phyloP scores from a whole-genome alignment of 2,888 invertebrate species.

The Mycogona germanica region DNA sequence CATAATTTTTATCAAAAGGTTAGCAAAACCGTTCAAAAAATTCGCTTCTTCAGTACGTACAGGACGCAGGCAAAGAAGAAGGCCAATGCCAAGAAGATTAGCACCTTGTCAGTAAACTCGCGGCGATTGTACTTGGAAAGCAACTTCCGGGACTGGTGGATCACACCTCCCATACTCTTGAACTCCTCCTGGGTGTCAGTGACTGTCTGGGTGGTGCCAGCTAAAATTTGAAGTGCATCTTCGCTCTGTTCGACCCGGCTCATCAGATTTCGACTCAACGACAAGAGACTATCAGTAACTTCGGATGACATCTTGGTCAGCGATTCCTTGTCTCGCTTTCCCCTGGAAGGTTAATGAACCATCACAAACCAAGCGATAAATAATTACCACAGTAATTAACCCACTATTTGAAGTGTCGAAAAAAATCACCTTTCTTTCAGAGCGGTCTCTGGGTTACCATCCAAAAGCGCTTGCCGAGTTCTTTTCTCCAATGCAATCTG shows the following conservation, averaged over 20 bases:
- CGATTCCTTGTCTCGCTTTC: constrained; percentile 38
- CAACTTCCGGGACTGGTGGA: constrained; percentile 78
- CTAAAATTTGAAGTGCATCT: constrained; percentile 63
- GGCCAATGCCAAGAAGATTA: constrained; percentile 71
- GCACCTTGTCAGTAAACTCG: constrained; percentile 89
- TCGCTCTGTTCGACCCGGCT: constrained; percentile 80
- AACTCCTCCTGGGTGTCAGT: constrained; percentile 65
- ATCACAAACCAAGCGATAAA: not conserved
- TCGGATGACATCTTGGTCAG: constrained; percentile 51
- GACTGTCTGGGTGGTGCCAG: constrained; percentile 39
- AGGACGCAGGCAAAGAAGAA: constrained; percentile 83
- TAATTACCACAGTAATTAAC: not conserved
- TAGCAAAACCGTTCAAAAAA: constrained; percentile 40
- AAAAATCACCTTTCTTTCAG: constrained; percentile 4
- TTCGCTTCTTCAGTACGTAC: constrained; percentile 82
- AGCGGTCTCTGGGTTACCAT: not conserved
- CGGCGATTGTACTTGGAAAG: constrained; percentile 86
- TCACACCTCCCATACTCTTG: constrained; percentile 70
- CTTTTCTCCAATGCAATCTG: constrained; percentile 18
- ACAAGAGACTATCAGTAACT: constrained; percentile 71
- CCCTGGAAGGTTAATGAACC: constrained; percentile 21
- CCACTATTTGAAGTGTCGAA: not conserved
- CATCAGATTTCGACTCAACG: constrained; percentile 72
- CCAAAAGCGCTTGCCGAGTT: constrained; percentile 14
- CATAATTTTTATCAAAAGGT: too few relatives aligned